These are phyloP conservation scores for Poecilia wingei DNA, from an alignment of 2,797 vertebrate genomes.

Conservation along the genomic window DNA sequence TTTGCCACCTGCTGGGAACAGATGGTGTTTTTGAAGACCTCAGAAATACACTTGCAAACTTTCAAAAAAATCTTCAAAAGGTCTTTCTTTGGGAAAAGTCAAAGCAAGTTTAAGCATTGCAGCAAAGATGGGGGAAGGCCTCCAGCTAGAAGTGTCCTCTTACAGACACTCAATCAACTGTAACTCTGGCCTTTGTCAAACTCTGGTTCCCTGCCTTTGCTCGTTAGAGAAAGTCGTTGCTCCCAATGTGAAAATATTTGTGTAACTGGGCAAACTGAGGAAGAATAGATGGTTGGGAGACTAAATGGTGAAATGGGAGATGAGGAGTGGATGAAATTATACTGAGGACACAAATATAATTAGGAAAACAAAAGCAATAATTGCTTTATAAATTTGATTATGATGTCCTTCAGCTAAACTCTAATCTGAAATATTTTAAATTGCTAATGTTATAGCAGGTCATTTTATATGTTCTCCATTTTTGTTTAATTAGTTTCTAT, in stretches of 20 bases:
- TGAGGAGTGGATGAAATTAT: conserved; percentile 29
- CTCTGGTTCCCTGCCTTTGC: conserved; percentile 31
- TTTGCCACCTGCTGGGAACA: conserved; percentile 68
- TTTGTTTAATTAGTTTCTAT: not conserved
- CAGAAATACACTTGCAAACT: conserved; percentile 29
- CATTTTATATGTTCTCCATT: not conserved
- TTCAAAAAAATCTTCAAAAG: conserved; percentile 7
- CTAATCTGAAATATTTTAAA: not conserved
- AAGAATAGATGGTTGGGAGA: conserved; percentile 20
- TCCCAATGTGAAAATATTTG: conserved; percentile 74
- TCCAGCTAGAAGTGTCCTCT: conserved; percentile 40
- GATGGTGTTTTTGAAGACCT: conserved; percentile 67
- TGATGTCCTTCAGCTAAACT: conserved; percentile 20
- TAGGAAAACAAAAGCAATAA: conserved; percentile 15
- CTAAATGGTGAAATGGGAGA: conserved; percentile 53
- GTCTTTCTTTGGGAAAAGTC: conserved; percentile 34
- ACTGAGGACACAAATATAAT: not conserved
- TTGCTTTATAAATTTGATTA: not conserved
- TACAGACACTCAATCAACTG: conserved; percentile 55
- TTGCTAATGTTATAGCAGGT: conserved; percentile 26
- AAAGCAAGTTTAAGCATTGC: conserved; percentile 37
- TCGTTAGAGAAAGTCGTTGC: conserved; percentile 49
- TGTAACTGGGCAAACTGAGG: conserved; percentile 49
- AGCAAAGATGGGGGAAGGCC: conserved; percentile 7
- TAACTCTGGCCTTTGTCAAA: conserved; percentile 65